Percentiles rank a stretch among this genome's conserved stretches.
Evolutionary conservation across 2,113 vertebrate species (phyloP).

Genomic region (Sphyrna mokarran): DNA sequence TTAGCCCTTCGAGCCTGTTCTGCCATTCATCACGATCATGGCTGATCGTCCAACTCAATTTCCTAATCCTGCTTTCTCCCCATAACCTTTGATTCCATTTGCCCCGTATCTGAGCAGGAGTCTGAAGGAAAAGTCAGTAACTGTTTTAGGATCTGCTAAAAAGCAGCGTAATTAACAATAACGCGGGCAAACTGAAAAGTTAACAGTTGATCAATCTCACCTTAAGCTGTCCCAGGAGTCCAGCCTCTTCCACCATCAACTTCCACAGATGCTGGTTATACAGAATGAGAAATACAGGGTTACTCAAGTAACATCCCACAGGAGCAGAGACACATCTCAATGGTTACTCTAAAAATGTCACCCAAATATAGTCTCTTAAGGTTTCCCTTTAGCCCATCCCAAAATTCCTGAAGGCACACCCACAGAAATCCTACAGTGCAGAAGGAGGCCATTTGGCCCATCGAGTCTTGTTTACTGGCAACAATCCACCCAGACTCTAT

Average conservation of each 20-base stretch:
- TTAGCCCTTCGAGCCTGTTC: no score
- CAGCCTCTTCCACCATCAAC: constrained; percentile 92
- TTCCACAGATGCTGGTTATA: constrained; percentile 87
- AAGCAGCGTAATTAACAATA: neutral
- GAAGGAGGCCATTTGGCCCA: no score
- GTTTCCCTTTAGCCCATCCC: neutral
- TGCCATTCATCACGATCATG: no score
- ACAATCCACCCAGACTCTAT: no score
- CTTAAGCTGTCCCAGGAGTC: constrained; percentile 91
- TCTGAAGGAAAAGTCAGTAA: neutral
- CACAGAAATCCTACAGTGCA: no score
- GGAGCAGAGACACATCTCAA: neutral
- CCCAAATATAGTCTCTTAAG: neutral
- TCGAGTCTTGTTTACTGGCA: no score
- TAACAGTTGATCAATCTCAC: constrained; percentile 51
- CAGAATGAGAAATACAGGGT: constrained; percentile 39
- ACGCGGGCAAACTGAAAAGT: neutral
- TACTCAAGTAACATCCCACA: neutral
- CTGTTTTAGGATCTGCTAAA: neutral
- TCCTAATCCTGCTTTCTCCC: no score
- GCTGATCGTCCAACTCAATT: no score
- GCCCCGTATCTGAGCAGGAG: neutral
- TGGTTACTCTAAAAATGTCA: neutral
- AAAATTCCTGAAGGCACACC: neutral
- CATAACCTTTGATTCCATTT: no score